Base-by-base conservation (phyloP, 2,797 vertebrate genomes). In the Hoplostethus mediterraneus region DNA sequence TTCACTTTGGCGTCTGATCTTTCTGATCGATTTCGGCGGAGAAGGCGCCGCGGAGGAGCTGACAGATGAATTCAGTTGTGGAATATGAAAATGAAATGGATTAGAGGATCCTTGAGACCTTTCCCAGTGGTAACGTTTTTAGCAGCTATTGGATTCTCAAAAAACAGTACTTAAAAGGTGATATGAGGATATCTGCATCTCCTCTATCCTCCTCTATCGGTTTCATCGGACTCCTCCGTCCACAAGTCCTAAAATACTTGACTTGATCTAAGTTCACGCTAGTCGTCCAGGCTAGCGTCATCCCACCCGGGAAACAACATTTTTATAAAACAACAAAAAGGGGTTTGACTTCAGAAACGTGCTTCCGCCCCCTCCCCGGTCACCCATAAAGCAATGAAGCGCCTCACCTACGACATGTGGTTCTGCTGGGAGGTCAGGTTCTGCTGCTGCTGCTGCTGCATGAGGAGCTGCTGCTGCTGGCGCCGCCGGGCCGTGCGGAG, bases 371-470 rank as follows among this genome's bases (percentile, higher is more conserved):
- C 40, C 75, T 11, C 25, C 2, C 40, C 75, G 72, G 14, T 14
- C 66, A 83, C 83, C 88, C 91, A 88, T 82, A 90, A 91, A 93
- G 91, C 90, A 92, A 93, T 94, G 94, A 96, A 96, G 95, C 92
- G 94, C 93, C 97, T 97, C 95, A 99, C 98, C 97, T 99, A 99
- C 86, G 97, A 98, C 95, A 96, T 98, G 90, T 99, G 98, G 85
- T 99, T 99, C 92, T 98, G 97, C 82, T 99, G 97, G 45, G 93
- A 64, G 47, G 80, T 42, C 81, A 95, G 92, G 90, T 97, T 97
- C 90, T 97, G 97, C 62, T 98, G 95, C 57, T 96, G 96, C 67
- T 99, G 96, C 78, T 97, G 94, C 89, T 98, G 97, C 83, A 98
- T 96, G 83, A 99, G 94, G 82, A 98, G 59, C 63, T 99, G 98